Evolutionary conservation across 2,797 vertebrate genomes (phyloP).

Genomic region (Alauda arvensis): DNA sequence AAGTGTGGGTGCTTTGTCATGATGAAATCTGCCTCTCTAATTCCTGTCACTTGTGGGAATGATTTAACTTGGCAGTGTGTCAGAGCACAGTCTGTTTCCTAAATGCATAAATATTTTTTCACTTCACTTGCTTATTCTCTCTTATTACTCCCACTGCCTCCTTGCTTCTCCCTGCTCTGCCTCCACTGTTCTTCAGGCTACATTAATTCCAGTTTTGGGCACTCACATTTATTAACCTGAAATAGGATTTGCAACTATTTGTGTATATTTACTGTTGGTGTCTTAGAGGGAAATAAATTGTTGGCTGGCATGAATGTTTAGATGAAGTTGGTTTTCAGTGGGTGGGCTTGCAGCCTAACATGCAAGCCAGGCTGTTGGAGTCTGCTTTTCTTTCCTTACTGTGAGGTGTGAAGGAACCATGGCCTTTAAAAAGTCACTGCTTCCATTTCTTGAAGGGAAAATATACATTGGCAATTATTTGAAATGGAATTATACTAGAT

Average conservation of each 20-base stretch:
- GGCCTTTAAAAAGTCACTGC: neutral
- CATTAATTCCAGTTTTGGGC: neutral
- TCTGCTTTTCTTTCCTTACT: neutral
- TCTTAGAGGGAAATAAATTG: neutral
- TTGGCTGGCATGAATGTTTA: neutral
- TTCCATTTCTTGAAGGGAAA: neutral
- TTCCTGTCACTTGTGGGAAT: conserved; percentile 15
- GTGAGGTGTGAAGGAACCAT: neutral
- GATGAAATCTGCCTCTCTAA: conserved; percentile 10
- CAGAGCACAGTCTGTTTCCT: conserved; percentile 53
- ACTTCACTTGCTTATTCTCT: conserved; percentile 21
- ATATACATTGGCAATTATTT: neutral
- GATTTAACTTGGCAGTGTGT: conserved; percentile 27
- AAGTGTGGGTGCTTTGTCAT: neutral
- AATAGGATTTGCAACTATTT: neutral
- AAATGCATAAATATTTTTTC: conserved; percentile 39
- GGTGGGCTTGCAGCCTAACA: neutral
- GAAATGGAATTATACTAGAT: neutral
- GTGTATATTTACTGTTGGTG: neutral
- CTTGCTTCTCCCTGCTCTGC: neutral
- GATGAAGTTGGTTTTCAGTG: neutral
- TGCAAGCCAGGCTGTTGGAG: neutral
- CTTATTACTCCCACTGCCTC: conserved; percentile 2
- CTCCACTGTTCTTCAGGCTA: neutral
- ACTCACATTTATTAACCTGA: neutral